These are phyloP conservation scores for Diachasmimorpha longicaudata DNA, from an alignment of 1,140 invertebrate genomes.

Conservation along the genomic window DNA sequence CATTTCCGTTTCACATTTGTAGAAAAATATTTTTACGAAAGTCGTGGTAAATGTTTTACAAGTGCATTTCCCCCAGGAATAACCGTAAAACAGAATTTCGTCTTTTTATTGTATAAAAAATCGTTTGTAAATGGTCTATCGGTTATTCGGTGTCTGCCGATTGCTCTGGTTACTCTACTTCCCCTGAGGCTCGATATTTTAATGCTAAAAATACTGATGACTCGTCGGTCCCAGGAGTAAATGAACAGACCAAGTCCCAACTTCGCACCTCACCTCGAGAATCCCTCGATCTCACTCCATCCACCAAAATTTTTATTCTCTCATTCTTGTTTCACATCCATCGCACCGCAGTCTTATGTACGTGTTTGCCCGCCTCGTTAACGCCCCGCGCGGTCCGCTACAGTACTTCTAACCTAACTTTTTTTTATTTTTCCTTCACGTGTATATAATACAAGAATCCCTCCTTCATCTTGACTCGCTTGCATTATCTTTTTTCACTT, in stretches of 20 bases:
- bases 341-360: neutral
- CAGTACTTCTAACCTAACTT: slow-evolving; percentile 23
- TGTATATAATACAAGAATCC: neutral
- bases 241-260: slow-evolving; percentile 32
- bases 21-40: too few species aligned
- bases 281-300: slow-evolving; percentile 25
- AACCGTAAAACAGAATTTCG: too few species aligned
- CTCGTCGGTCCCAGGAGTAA: neutral
- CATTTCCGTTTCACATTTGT: too few species aligned
- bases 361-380: slow-evolving; percentile 51
- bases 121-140: too few species aligned
- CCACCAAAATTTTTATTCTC: slow-evolving; percentile 16
- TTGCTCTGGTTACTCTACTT: too few species aligned
- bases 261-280: slow-evolving; percentile 46
- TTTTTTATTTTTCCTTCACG: neutral
- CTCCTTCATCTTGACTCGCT: neutral
- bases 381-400: slow-evolving; percentile 44
- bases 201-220: neutral
- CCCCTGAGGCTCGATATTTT: too few species aligned
- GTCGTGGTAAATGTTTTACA: too few species aligned
- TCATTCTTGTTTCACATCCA: slow-evolving; percentile 31
- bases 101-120: too few species aligned
- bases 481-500: neutral
- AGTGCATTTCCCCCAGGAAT: too few species aligned
- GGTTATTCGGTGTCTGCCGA: too few species aligned